These are phyloP conservation scores for Sphinx pinastri DNA, from an alignment of 2,888 invertebrate species.

Conservation along the genomic window DNA sequence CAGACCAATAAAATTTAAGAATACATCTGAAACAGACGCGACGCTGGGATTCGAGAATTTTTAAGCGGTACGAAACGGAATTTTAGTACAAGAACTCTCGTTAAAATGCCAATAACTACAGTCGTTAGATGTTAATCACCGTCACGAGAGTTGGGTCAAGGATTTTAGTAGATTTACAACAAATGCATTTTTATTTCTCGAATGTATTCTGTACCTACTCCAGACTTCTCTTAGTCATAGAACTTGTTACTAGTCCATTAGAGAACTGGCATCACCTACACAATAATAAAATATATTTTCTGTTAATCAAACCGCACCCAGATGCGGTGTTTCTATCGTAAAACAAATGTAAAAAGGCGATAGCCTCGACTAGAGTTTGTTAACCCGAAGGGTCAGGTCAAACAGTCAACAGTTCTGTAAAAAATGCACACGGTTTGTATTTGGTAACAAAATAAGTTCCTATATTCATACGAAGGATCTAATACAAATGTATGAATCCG, in stretches of 20 bases:
- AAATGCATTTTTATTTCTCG: conserved; percentile 17
- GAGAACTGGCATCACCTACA: neutral
- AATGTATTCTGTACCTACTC: conserved; percentile 1
- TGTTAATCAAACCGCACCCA: neutral
- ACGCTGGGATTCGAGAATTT: neutral
- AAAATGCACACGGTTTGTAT: conserved; percentile 41
- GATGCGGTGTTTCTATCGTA: neutral
- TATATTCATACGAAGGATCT: conserved; percentile 51
- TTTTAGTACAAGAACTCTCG: conserved; percentile 43
- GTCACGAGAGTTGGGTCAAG: conserved; percentile 54
- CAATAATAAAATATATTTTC: neutral
- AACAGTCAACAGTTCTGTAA: conserved; percentile 48
- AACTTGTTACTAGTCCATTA: neutral
- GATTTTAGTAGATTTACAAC: conserved; percentile 49
- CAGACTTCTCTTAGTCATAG: neutral
- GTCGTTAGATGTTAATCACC: conserved; percentile 39
- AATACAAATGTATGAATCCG: conserved; percentile 56
- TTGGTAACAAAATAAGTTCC: conserved; percentile 46
- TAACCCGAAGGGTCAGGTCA: conserved; percentile 49
- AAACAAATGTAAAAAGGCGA: conserved; percentile 4
- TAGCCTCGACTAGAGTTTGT: conserved; percentile 38
- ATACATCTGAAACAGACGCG: neutral
- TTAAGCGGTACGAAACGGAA: conserved; percentile 28
- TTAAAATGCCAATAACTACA: conserved; percentile 54
- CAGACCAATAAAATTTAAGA: conserved; percentile 9